Evolutionary conservation across 2,113 vertebrate genomes (phyloP), one percentile per base, ranked within the genome.

Genomic region (Phalacrocorax carbo): DNA sequence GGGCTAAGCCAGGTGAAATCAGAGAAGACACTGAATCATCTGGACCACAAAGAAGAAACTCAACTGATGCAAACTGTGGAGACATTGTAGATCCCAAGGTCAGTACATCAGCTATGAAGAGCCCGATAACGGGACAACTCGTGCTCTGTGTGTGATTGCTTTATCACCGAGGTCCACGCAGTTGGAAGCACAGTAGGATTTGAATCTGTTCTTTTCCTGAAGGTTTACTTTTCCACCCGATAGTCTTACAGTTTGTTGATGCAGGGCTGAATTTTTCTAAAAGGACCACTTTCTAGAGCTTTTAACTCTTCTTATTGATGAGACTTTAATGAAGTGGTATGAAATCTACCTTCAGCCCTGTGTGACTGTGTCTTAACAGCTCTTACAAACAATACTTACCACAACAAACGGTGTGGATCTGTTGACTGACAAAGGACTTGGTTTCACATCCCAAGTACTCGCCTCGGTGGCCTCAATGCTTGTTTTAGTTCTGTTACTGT

Each of bases 31-130:
- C 70, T 36, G 98, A 98, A 93, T 95, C 90, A 1, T 94, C 97
- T 92, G 97, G 95, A 58, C 92, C 95, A 60, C 97, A 98, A 96
- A 98, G 97, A 85, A 98, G 93, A 76, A 97, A 85, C 80, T 98
- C 98, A 49, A 94, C 94, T 23, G 98, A 98, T 87, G 97, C 88
- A 25, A 98, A 76, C 86, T 94, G 96, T 36, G 97, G 97, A 84
- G 98, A 98, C 80, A 96, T 87, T 27, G 55, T 97, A 69, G 97
- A 98, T 87, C 97, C 98, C 77, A 98, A 98, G 98, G 98, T 98
- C 92, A 93, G 98, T 96, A 55, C 29, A 2, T 49, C 8, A n/a
- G 17, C 70, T 87, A 13, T 3, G 16, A 48, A 61, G 78, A 77
- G 66, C 13, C 18, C 44, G 84, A 82, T 85, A 91, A 85, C 4